Evolutionary conservation across 2,888 invertebrate genomes (phyloP).

Genomic region (Dryobota labecula): DNA sequence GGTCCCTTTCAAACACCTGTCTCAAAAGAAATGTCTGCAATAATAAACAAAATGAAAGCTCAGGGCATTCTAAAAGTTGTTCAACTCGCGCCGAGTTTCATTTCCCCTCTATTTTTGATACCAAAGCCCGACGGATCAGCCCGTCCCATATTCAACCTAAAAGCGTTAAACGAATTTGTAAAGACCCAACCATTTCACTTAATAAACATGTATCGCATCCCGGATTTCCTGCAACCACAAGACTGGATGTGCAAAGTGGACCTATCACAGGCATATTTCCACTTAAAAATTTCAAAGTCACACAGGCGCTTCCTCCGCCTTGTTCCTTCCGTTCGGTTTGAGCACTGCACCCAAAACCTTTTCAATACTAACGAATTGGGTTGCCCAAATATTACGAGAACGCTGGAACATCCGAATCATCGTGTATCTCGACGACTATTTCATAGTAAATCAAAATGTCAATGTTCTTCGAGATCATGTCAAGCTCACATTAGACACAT

Average conservation of each 20-base stretch:
- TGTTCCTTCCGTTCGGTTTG: no score
- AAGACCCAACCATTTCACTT: slow-evolving; percentile 5
- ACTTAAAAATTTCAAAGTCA: no score
- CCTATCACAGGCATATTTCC: no score
- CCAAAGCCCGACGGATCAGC: slow-evolving; percentile 19
- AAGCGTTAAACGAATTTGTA: neutral
- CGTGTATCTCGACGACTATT: slow-evolving; percentile 20
- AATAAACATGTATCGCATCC: slow-evolving; percentile 15
- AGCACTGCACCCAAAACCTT: no score
- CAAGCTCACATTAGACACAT: slow-evolving; percentile 11
- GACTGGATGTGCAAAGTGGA: slow-evolving; percentile 17
- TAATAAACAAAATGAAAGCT: slow-evolving; percentile 3
- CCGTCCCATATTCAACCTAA: slow-evolving; percentile 19
- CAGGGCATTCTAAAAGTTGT: slow-evolving; percentile 15
- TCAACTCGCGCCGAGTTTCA: slow-evolving; percentile 49
- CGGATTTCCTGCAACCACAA: slow-evolving; percentile 22
- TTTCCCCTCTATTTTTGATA: slow-evolving; percentile 11
- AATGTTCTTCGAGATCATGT: slow-evolving; percentile 26
- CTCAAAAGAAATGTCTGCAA: no score
- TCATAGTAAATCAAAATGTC: slow-evolving; percentile 16
- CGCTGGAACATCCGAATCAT: slow-evolving; percentile 3
- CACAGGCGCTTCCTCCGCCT: no score
- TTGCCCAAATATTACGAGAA: slow-evolving; percentile 12
- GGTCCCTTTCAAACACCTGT: slow-evolving; percentile 1
- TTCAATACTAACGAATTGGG: no score